Base-by-base conservation (phyloP, 2,888 invertebrate species). In the Acanthococcus lagerstroemiae region DNA sequence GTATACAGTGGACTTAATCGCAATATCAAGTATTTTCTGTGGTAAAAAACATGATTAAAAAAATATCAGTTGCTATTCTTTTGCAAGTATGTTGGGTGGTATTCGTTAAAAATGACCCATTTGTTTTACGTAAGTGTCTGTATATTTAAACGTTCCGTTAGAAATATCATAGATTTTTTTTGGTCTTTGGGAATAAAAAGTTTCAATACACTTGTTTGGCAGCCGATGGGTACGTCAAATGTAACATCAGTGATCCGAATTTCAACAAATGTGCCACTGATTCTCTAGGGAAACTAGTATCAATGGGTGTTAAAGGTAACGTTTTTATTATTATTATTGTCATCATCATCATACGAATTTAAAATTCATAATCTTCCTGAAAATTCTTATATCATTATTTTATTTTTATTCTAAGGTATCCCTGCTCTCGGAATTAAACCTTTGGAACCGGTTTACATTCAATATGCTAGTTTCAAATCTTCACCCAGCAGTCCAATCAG, bases 181-280 rank as follows among this genome's bases (percentile, higher is more conserved):
- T 37, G 15, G 7, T 37, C 7, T 37, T 37, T 37, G 37, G 7
- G 37, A 37, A 37, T 9, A 37, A 37, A 37, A 37, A 15, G 37
- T 37, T 37, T 37, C 15, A 37, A 27, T 55, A 26, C 27, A 12
- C 4, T 26, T n/a, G 15, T 17, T 27, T 54, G 27, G 24, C 24
- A 61, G 61, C 61, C 15, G 4, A 7, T n/a, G 61, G 24, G 30
- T 19, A 21, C 12, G 27, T 27, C 9, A 61, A 61, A 61, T 61
- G 61, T 22, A 52, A 52, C 24, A n/a, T 37, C 2, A 61, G 37
- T n/a, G 37, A 27, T 24, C 6, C 61, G n/a, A 50, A 54, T 61
- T 61, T 61, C 21, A 30, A 30, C 24, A 22, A 17, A 21, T 61
- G 61, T 22, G 37, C 52, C 7, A 4, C 15, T 1, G 17, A 17